phyloP scores from a whole-genome alignment of 2,797 vertebrate genomes.

The Danio aesculapii region DNA sequence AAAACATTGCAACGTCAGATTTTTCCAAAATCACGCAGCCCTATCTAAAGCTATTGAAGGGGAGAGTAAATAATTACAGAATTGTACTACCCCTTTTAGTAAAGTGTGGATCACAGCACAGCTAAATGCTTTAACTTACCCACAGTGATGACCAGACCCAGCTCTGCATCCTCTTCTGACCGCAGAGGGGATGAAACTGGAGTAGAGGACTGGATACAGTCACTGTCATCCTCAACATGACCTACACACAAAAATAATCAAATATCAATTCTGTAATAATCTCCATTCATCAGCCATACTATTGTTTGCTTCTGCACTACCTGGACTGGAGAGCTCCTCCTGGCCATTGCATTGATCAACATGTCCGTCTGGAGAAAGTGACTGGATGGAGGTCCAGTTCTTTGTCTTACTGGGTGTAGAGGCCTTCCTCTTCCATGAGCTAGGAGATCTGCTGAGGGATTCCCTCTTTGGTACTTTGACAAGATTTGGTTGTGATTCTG shows the following conservation, averaged over 20 bases:
- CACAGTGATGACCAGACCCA: slow-evolving; percentile 65
- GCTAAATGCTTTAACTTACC: slow-evolving; percentile 51
- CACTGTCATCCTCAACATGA: slow-evolving; percentile 14
- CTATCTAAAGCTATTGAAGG: too few relatives aligned
- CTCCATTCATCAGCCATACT: neutral
- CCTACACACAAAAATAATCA: slow-evolving; percentile 18
- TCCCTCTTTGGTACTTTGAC: slow-evolving; percentile 59
- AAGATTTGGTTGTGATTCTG: slow-evolving; percentile 47
- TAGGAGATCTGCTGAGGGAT: slow-evolving; percentile 20
- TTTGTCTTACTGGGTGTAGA: slow-evolving; percentile 53
- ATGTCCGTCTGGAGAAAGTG: slow-evolving; percentile 34
- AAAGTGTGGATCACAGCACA: neutral
- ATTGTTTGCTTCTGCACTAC: neutral
- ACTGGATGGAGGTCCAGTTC: slow-evolving; percentile 19
- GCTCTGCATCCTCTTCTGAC: slow-evolving; percentile 62
- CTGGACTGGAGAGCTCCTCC: slow-evolving; percentile 22
- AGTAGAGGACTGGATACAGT: slow-evolving; percentile 2
- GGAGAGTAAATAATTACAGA: too few relatives aligned
- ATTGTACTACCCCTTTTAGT: neutral
- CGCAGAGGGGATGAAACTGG: slow-evolving; percentile 42
- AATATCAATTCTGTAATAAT: neutral
- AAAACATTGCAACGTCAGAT: too few relatives aligned
- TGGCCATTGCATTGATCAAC: slow-evolving; percentile 37
- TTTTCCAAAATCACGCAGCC: too few relatives aligned
- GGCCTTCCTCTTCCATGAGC: slow-evolving; percentile 49